Evolutionary conservation across 2,113 vertebrate genomes (phyloP), one percentile per base, ranked within the genome.

Genomic region (Illadopsis cleaveri): DNA sequence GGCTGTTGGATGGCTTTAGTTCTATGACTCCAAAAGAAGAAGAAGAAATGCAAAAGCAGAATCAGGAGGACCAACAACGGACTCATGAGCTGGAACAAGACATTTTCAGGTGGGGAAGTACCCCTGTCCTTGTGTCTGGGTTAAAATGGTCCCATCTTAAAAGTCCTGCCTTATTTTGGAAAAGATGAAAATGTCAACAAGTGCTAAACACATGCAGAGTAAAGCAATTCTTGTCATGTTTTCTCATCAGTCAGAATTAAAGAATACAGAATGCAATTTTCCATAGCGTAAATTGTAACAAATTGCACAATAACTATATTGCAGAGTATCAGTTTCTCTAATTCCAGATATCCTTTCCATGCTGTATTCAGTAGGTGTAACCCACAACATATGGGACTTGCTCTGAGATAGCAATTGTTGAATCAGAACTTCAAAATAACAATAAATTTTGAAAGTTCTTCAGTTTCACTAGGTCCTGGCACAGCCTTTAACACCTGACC

Each of bases 1-100:
- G 99, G 99, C 98, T 99, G 84, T 98, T 99, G 97, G 99, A 99
- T 45, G 99, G 99, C 50, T 93, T 99, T 65, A 98, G 98, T 93
- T 97, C 98, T 65, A 97, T 98, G 86, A 98, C 97, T 8, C 98
- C 98, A 78, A 98, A 99, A 94, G 99, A 99, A 53, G 98, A 99
- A 92, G 98, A 99, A 89, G 98, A 99, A 93, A 98, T 98, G 98
- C 98, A 98, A 95, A 98, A 98, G 38, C 99, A 99, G 94, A 99
- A 98, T 71, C 96, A 84, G 62, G 98, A 98, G 3, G 99, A 99
- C 86, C 98, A 99, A 88, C 96, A 98, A 89, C 98, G 98, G 93
- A 98, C 98, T 35, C 95, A 92, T n/a, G 88, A 98, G 61, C 98
- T 99, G 82, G 98, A 99, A 93, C 97, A 96, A 95, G 98, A 98